A percentile compares a stretch with the other conserved stretches of the same genome.
Conservation (phyloP, 2,797 vertebrate species). For the Hippoglossus hippoglossus region DNA sequence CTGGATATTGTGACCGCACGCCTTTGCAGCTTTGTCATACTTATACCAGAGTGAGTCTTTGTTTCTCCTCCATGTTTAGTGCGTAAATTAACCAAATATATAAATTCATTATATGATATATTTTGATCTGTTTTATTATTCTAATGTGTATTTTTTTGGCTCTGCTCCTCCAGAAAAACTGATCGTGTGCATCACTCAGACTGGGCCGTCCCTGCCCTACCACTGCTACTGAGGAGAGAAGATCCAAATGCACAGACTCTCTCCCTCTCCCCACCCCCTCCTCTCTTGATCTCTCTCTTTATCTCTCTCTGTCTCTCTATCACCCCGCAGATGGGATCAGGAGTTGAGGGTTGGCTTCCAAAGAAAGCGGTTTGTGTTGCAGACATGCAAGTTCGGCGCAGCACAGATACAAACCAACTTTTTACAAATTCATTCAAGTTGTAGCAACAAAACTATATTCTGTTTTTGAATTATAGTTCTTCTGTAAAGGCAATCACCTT, state of each 20-base stretch:
- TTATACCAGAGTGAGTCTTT: constrained; percentile 43
- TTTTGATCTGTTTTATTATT: neutral
- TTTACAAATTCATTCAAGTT: constrained; percentile 58
- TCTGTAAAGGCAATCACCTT: constrained; percentile 79
- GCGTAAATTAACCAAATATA: neutral
- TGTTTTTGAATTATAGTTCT: constrained; percentile 75
- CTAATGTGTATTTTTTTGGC: neutral
- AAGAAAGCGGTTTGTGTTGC: constrained; percentile 76
- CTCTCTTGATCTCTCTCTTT: constrained; percentile 3
- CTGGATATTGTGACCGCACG: constrained; percentile 47
- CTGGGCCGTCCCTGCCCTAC: constrained; percentile 80
- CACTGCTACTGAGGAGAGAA: constrained; percentile 85
- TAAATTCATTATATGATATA: neutral
- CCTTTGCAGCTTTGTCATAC: constrained; percentile 44
- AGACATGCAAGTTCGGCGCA: constrained; percentile 44
- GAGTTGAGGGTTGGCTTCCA: constrained; percentile 74
- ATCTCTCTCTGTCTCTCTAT: constrained; percentile 49
- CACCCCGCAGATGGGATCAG: constrained; percentile 56
- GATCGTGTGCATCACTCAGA: constrained; percentile 86
- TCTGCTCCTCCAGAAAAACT: constrained; percentile 81
- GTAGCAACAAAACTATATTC: constrained; percentile 79
- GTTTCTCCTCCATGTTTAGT: constrained; percentile 34
- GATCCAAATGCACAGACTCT: constrained; percentile 68
- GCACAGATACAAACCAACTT: constrained; percentile 50
- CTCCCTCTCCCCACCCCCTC: constrained; percentile 15